phyloP scores from a whole-genome alignment of 2,113 vertebrate species.

The Boleophthalmus pectinirostris region DNA sequence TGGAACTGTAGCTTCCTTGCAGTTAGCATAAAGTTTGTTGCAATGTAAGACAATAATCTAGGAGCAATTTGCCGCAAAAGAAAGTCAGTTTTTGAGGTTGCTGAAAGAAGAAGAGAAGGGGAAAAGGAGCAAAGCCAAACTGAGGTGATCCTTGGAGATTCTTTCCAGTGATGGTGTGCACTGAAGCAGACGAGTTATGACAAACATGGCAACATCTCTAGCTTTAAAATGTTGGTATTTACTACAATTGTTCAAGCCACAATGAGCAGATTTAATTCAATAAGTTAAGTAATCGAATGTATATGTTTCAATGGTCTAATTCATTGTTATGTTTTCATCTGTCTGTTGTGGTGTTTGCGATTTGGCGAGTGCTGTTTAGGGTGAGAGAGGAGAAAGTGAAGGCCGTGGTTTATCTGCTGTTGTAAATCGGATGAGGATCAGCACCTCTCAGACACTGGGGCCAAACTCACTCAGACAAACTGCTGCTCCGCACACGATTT shows the following conservation, averaged over 20 bases:
- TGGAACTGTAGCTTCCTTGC: too few relatives aligned
- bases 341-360: background rate
- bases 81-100: too few relatives aligned
- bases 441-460: background rate
- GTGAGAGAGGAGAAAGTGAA: constrained; percentile 11
- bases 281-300: background rate
- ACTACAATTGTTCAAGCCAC: background rate
- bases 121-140: too few relatives aligned
- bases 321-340: background rate
- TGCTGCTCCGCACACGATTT: background rate
- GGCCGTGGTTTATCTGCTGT: constrained; percentile 11
- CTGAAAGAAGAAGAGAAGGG: too few relatives aligned
- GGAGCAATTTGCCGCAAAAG: too few relatives aligned
- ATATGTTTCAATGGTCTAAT: background rate
- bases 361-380: background rate
- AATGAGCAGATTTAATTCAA: background rate
- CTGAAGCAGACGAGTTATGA: too few relatives aligned
- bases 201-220: too few relatives aligned
- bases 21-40: too few relatives aligned
- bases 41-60: too few relatives aligned
- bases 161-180: too few relatives aligned
- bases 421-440: constrained; percentile 15
- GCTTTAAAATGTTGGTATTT: too few relatives aligned
- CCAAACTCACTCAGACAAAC: constrained; percentile 1
- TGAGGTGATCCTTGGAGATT: too few relatives aligned